Base-by-base conservation (phyloP, 1,140 invertebrate species). In the fruit fly (Drosophila melanogaster) region DNA sequence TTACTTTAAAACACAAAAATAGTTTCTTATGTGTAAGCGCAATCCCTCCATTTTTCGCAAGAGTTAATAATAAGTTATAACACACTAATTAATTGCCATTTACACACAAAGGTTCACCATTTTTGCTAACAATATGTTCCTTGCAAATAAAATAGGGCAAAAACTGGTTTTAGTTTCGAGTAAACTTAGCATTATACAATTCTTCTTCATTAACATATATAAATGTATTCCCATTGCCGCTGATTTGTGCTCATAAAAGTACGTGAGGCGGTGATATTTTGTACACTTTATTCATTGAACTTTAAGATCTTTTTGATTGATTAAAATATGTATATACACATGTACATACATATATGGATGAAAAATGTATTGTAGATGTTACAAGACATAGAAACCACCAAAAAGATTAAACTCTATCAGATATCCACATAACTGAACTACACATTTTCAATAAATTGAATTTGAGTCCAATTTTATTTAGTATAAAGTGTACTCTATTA, bases 271-370 rank as follows among this genome's bases (percentile, higher is more conserved):
- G 6, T 6, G 2, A 4, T 35, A 15, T 15, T 55, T 55, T 55
- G 2, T 56, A 19, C 50, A 26, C 19, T 55, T 11, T 55, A 19
- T 61, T 56, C 10, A 40, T 30, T 57, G 35, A 61, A 61, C 58
- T 61, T 61, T 56, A 61, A 57, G n/a, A 40, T 61, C 58, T 38
- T 19, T 11, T 14, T 40, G 58, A 60, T 56, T 40, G 15, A 61
- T 22, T 57, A 40, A 26, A 37, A 8, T 53, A 22, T 1, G 11
- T n/a, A 37, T 2, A 11, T 50, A 43, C 12, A 17, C 4, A 57
- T n/a, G 3, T 41, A 26, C 0, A 22, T 54, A 30, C 7, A 30
- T 30, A 30, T 7, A 7, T 30, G 26, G 26, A 7, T 30, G 26
- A 30, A 30, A 30, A 30, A 8, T 8, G 30, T 4, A 19, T n/a